A percentile compares a stretch with the other conserved stretches of the same genome.
Evolutionary conservation across 1,140 invertebrate genomes (phyloP).

Genomic region (Dreissena polymorpha): DNA sequence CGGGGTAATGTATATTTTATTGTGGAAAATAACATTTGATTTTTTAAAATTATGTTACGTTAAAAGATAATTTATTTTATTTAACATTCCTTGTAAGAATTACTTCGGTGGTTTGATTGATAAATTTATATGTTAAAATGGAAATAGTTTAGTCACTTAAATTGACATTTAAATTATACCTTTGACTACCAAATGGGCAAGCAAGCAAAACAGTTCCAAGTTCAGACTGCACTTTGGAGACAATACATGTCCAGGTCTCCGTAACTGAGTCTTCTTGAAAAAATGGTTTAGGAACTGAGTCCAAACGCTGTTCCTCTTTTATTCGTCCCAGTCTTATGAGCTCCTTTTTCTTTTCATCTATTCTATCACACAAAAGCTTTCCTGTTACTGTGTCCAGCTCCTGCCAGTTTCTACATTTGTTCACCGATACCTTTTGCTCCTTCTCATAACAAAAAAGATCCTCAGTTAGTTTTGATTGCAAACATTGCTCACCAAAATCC

Average conservation of each 20-base stretch:
- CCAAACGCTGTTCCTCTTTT: conserved; percentile 44
- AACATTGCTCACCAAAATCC: conserved; percentile 67
- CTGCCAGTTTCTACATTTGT: conserved; percentile 73
- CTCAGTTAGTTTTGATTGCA: conserved; percentile 63
- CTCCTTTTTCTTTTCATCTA: conserved; percentile 58
- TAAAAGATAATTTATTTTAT: too few species aligned
- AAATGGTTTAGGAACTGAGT: conserved; percentile 58
- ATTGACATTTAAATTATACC: conserved; percentile 51
- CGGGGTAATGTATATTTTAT: too few species aligned
- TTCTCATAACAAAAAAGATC: conserved; percentile 53
- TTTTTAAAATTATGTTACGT: too few species aligned
- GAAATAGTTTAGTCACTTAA: too few species aligned
- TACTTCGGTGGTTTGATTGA: too few species aligned
- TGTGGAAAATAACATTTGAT: too few species aligned
- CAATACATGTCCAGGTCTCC: conserved; percentile 62
- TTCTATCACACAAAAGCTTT: conserved; percentile 56
- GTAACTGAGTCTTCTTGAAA: conserved; percentile 46
- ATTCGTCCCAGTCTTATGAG: conserved; percentile 48
- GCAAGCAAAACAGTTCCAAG: conserved; percentile 71
- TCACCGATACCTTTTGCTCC: conserved; percentile 53
- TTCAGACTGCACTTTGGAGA: conserved; percentile 66
- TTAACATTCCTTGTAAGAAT: too few species aligned
- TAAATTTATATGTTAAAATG: too few species aligned
- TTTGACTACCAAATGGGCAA: conserved; percentile 76
- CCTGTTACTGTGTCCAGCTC: conserved; percentile 63